A percentile compares a stretch with the other conserved stretches of the same genome.
These are phyloP conservation scores for Loriculus beryllinus DNA, from an alignment of 2,797 vertebrate species.

Conservation along the genomic window DNA sequence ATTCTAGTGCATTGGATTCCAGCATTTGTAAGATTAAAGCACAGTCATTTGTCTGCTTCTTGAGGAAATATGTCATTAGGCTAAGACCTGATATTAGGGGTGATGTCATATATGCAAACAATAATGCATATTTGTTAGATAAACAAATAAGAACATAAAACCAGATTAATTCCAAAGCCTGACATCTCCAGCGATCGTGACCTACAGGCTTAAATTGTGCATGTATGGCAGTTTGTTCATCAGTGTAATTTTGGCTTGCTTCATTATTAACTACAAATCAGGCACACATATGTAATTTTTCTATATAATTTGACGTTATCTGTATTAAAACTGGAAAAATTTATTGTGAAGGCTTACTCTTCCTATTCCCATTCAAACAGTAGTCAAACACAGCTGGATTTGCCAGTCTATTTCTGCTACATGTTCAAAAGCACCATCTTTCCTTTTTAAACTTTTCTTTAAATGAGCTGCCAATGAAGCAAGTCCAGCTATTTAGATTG, in stretches of 20 bases:
- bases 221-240: background rate
- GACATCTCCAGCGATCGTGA: background rate
- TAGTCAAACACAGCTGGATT: background rate
- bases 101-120: background rate
- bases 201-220: background rate
- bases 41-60: background rate
- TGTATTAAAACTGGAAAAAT: background rate
- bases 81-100: background rate
- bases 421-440: background rate
- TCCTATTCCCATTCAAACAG: background rate
- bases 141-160: slow-evolving; percentile 16
- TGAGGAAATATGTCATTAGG: slow-evolving; percentile 3
- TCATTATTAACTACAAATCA: background rate
- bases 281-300: background rate
- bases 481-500: background rate
- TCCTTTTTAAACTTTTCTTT: background rate
- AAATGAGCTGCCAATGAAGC: background rate
- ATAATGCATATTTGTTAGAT: background rate
- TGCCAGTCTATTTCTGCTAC: background rate
- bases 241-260: background rate
- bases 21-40: background rate
- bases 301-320: background rate
- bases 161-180: slow-evolving; percentile 18
- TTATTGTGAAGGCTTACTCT: background rate
- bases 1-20: background rate